Evolutionary conservation across 2,797 vertebrate species (phyloP), one percentile per base, ranked within the genome.

Genomic region (Mustela erminea): DNA sequence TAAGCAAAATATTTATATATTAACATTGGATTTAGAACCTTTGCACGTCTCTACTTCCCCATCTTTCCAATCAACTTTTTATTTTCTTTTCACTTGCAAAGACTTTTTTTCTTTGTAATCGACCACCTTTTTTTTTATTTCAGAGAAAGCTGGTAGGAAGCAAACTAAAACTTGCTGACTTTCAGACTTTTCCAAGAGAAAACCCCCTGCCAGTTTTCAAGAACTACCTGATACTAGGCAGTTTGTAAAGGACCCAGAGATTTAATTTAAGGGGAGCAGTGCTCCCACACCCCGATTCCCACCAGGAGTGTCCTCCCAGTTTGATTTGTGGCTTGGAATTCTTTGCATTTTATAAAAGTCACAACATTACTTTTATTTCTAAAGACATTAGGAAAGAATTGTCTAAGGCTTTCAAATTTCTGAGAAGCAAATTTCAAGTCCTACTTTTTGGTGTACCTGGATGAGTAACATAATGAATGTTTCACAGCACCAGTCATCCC

Each of bases 351-450:
- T 88, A 90, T 43, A 93, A 93, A 78, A 66, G 29, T 92, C 23
- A 92, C 9, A 97, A 20, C 49, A 90, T 82, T 82, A n/a, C 62
- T 96, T 95, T 72, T 97, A 96, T 87, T 96, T 92, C 25, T 95
- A 52, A 81, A 38, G 58, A 90, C 4, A 6, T 27, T 60, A 75
- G 2, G 14, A 4, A 15, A 95, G 38, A 88, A 11, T 25, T 87
- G 66, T 38, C 85, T 46, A 23, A 68, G 54, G 12, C 84, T 68
- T 93, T 46, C 72, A 29, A 15, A 70, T 84, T 93, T 94, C 78
- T 74, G 86, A 93, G 86, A 97, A 98, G 93, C 85, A 87, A 92
- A 97, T 95, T 41, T 96, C 84, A 43, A 92, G 95, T 49, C 35
- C 86, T 70, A 91, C 78, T 49, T 96, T 95, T 58, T 0, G 32